Evolutionary conservation across 2,797 vertebrate species (phyloP), one percentile per base, ranked within the genome.

Genomic region (Spondyliosoma cantharus): DNA sequence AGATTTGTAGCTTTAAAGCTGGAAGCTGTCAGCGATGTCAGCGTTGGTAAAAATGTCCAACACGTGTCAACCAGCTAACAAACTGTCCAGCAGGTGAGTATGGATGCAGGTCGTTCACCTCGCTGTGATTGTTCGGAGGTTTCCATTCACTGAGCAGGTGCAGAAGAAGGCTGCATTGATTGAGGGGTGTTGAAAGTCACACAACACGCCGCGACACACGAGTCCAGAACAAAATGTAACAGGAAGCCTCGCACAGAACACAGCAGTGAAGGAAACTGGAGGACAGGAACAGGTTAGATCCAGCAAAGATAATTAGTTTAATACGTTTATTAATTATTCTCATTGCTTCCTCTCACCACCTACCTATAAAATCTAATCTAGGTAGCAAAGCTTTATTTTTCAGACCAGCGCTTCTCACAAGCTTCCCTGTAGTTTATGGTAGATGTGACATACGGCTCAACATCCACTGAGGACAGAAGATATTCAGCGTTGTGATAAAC

Each of bases 181-280:
- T 57, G 46, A 52, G 2, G 0, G 4, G 50, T 37, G 86, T 16
- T 88, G 86, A 85, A 82, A 82, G 74, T 71, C 65, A 62, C 76
- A 74, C 65, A 69, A 70, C 60, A 20, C n/a, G 0, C 14, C 11
- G 73, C 53, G 75, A 80, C 75, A 64, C 11, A 45, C 13, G 7
- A 25, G 32, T 54, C 25, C 22, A 8, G 76, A 53, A 74, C 67
- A 0, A 24, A 0, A 46, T 57, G 81, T 7, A 22, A 74, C 78
- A 37, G 67, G 80, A 78, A 69, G 69, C 80, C 1, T 0, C 46
- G 1, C 61, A 32, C 1, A 7, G 27, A 12, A 3, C 1, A 11
- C 37, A 24, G 43, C 50, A 7, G 15, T 0, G 22, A 52, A 17
- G 57, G 43, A 37, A 45, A 42, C 17, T 3, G 1, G n/a, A 2